Base-by-base conservation (phyloP, 2,888 invertebrate genomes). In the Automeris io region DNA sequence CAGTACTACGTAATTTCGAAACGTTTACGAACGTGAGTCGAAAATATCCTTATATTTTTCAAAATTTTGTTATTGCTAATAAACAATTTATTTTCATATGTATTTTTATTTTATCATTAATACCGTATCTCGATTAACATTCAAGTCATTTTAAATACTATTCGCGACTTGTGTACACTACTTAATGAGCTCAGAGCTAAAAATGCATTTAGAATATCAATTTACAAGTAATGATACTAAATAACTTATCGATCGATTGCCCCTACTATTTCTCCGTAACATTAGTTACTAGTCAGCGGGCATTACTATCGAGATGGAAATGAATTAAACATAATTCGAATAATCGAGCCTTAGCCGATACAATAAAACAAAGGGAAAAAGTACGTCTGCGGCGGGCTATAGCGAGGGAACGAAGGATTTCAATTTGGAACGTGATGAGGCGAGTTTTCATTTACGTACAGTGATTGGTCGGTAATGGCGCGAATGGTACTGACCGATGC, bases 371-470 rank as follows among this genome's bases (percentile, higher is more conserved):
- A 83, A 82, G 72, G 77, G 76, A 70, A 75, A 72, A 75, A 72
- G 72, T 72, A 65, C 61, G 60, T 61, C 67, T 73, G 77, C 73
- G 77, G 77, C 75, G 62, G 62, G 67, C 67, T 55, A 64, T 59
- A 63, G 60, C 61, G 73, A 69, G 72, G 73, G 72, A 72, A 74
- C 66, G 70, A 73, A 77, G 81, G 83, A 87, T 87, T 87, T 81
- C 86, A 87, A 86, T 86, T 83, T 81, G 76, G 82, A 81, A 87
- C 87, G 87, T 86, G 87, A 87, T 85, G 82, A 77, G 76, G 70
- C 75, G 73, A 74, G 77, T 75, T 80, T 82, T 81, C 79, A 81
- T 82, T 80, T 82, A 75, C 64, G 70, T 70, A 61, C 53, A 53
- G 60, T 55, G 60, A 62, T 63, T 61, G 65, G 68, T 50, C 59